Percentiles rank a stretch among this genome's conserved stretches.
Evolutionary conservation across 2,797 vertebrate species (phyloP).

Genomic region (Anguilla pacifica): DNA sequence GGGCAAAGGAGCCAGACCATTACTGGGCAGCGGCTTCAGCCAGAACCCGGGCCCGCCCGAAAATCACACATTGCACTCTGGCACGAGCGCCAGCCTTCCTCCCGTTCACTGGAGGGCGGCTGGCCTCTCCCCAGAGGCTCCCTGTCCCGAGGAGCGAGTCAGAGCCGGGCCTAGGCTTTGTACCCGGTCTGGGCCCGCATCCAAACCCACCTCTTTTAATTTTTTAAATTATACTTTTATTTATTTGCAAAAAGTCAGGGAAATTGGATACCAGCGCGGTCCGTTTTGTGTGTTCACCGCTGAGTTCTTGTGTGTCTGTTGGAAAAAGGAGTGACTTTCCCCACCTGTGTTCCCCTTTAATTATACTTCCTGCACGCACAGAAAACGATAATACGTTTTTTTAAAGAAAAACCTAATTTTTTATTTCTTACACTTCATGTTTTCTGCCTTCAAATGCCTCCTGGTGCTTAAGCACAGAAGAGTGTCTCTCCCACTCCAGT

Average conservation of each 20-base stretch:
- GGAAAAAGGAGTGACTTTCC: neutral
- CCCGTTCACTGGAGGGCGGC: neutral
- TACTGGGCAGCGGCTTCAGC: neutral
- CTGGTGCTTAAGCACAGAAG: neutral
- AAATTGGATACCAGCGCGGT: neutral
- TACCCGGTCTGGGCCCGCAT: neutral
- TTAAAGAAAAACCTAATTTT: neutral
- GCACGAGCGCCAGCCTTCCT: neutral
- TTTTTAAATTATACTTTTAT: neutral
- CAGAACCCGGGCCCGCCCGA: neutral
- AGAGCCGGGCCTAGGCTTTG: neutral
- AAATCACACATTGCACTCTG: neutral
- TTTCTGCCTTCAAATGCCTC: neutral
- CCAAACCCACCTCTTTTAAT: neutral
- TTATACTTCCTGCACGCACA: neutral
- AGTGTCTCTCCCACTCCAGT: neutral
- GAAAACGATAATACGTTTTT: neutral
- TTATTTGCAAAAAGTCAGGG: neutral
- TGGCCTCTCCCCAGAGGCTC: neutral
- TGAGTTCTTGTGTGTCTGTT: neutral
- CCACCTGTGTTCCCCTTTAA: neutral
- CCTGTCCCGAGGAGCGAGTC: neutral
- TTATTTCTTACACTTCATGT: neutral
- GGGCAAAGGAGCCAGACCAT: neutral
- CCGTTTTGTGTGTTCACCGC: neutral